phyloP scores from a whole-genome alignment of 2,113 vertebrate species.

The Chionis minor region DNA sequence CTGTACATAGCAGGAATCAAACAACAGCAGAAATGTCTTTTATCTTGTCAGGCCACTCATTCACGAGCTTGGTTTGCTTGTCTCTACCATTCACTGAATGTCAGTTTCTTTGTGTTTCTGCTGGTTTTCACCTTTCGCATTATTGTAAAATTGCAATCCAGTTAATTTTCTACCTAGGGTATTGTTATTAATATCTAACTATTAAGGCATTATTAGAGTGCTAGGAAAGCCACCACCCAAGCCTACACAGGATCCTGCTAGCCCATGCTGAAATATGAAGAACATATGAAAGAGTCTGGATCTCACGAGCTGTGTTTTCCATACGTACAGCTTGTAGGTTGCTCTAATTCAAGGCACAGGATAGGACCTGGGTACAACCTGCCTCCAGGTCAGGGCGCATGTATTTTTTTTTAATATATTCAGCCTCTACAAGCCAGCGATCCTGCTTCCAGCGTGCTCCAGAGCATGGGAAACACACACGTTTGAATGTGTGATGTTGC shows the following conservation, averaged over 20 bases:
- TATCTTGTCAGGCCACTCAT: background rate
- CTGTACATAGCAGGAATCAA: background rate
- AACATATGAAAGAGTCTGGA: background rate
- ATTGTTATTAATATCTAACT: background rate
- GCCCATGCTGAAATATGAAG: background rate
- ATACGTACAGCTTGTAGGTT: background rate
- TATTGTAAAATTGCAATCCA: background rate
- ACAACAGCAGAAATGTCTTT: background rate
- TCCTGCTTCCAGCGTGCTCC: background rate
- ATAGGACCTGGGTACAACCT: background rate
- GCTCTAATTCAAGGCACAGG: background rate
- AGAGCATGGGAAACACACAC: too few relatives aligned
- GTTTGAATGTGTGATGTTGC: background rate
- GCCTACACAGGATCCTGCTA: background rate
- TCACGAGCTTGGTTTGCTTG: background rate
- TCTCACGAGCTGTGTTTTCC: background rate
- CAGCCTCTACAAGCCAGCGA: background rate
- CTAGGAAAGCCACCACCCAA: background rate
- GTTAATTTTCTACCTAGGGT: background rate
- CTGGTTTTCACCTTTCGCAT: background rate
- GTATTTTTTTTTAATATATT: background rate
- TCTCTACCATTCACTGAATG: background rate
- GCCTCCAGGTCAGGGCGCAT: background rate
- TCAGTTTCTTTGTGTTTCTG: background rate
- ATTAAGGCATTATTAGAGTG: background rate